Percentiles rank a stretch among this genome's conserved stretches.
These are phyloP conservation scores for Temnothorax unifasciatus DNA, from an alignment of 2,888 invertebrate genomes.

Conservation along the genomic window DNA sequence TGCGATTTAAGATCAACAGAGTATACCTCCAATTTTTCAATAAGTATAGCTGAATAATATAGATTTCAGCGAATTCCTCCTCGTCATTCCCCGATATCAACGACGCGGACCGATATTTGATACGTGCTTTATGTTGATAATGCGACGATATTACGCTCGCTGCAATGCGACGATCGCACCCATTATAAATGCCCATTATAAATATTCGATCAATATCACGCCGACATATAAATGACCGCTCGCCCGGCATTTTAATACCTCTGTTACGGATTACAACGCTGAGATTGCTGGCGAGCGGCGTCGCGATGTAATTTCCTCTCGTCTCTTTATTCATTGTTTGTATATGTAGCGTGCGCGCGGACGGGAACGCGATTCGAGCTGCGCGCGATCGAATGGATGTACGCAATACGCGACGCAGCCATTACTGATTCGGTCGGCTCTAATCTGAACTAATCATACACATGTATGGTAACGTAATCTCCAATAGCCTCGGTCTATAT, in stretches of 20 bases:
- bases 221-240: neutral
- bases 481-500: conserved; percentile 50
- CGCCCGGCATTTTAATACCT: conserved; percentile 13
- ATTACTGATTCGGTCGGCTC: conserved; percentile 22
- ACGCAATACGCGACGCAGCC: conserved; percentile 15
- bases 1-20: neutral
- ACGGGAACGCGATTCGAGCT: neutral
- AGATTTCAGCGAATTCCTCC: neutral
- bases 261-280: conserved; percentile 25
- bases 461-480: conserved; percentile 42
- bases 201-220: conserved; percentile 28
- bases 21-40: neutral
- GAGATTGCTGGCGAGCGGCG: conserved; percentile 28
- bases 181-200: conserved; percentile 21
- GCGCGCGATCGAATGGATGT: neutral
- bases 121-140: conserved; percentile 26
- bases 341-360: neutral
- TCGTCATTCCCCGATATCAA: neutral
- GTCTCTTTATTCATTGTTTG: conserved; percentile 45
- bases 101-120: neutral
- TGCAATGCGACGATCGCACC: neutral
- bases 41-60: neutral
- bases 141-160: conserved; percentile 13
- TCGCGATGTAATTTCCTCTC: conserved; percentile 21
- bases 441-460: conserved; percentile 54